phyloP scores from a whole-genome alignment of 37 sponge, comb jelly and placozoan species.

The Chondrosia reniformis region DNA sequence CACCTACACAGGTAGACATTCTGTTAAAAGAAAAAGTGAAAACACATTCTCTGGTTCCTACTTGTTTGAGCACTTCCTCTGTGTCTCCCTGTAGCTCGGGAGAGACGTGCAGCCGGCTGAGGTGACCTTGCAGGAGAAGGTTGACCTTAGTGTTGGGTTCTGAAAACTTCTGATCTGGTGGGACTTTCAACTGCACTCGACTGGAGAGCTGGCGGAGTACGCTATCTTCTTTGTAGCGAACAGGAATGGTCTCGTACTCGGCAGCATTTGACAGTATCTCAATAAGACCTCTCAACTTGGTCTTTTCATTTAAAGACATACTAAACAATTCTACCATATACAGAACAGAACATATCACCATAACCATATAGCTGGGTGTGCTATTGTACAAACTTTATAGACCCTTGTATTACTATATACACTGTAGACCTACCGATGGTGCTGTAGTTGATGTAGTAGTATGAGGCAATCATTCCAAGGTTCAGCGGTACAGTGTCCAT shows the following conservation, averaged over 20 bases:
- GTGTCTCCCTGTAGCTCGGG: constrained; percentile 97
- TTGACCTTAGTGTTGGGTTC: constrained; percentile 95
- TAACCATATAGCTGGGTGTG: no score
- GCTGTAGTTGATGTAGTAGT: constrained; percentile 99
- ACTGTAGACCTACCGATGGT: constrained; percentile 82
- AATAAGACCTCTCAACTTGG: constrained; percentile 92
- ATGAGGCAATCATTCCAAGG: constrained; percentile 97
- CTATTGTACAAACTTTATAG: background rate
- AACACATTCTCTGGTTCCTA: background rate
- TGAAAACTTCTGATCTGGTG: constrained; percentile 72
- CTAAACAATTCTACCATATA: constrained; percentile 85
- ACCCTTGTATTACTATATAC: background rate
- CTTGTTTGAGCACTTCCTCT: constrained; percentile 89
- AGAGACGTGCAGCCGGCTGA: constrained; percentile 88
- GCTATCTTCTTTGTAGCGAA: constrained; percentile 93
- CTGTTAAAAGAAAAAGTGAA: background rate
- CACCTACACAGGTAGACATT: constrained; percentile 45
- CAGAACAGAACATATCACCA: no score
- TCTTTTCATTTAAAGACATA: constrained; percentile 93
- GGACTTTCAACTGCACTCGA: constrained; percentile 86
- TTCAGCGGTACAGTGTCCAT: constrained; percentile 90
- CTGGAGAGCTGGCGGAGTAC: constrained; percentile 82
- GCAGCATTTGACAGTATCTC: constrained; percentile 93
- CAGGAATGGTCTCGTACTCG: constrained; percentile 87
- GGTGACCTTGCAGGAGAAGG: constrained; percentile 94